These are phyloP conservation scores for Dione vanillae DNA, from an alignment of 2,888 invertebrate species.

Conservation along the genomic window DNA sequence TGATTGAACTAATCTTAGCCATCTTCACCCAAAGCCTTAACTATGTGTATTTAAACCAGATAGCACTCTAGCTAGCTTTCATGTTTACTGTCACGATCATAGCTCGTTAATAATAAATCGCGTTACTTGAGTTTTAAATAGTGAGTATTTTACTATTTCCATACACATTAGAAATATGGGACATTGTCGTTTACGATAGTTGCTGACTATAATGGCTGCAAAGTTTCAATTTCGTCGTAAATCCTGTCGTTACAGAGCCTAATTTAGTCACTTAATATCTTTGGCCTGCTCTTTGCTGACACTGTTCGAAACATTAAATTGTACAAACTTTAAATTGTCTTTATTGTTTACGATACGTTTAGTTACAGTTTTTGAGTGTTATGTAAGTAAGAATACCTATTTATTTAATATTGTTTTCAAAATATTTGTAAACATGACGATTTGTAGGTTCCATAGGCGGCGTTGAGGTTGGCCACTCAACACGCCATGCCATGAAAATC, in stretches of 20 bases:
- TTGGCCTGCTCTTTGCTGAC: constrained; percentile 21
- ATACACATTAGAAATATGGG: not conserved
- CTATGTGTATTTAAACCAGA: not conserved
- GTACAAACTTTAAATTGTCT: constrained; percentile 11
- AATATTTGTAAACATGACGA: no score
- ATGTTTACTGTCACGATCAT: not conserved
- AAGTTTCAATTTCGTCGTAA: constrained; percentile 24
- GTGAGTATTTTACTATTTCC: not conserved
- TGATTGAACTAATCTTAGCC: not conserved
- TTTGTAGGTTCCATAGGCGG: no score
- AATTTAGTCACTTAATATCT: constrained; percentile 20
- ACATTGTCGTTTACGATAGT: constrained; percentile 15
- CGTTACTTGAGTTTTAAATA: no score
- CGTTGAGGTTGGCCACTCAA: no score
- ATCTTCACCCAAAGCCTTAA: not conserved
- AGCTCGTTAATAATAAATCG: not conserved
- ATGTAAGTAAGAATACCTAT: no score
- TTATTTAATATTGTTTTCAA: no score
- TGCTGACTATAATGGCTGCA: not conserved
- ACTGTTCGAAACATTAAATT: constrained; percentile 10
- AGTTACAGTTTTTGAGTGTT: not conserved
- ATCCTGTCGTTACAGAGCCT: constrained; percentile 13
- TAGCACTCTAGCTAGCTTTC: not conserved
- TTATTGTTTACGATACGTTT: not conserved
- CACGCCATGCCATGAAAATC: no score